phyloP scores from a whole-genome alignment of 2,113 vertebrate species.

The Phalacrocorax brasilianus region DNA sequence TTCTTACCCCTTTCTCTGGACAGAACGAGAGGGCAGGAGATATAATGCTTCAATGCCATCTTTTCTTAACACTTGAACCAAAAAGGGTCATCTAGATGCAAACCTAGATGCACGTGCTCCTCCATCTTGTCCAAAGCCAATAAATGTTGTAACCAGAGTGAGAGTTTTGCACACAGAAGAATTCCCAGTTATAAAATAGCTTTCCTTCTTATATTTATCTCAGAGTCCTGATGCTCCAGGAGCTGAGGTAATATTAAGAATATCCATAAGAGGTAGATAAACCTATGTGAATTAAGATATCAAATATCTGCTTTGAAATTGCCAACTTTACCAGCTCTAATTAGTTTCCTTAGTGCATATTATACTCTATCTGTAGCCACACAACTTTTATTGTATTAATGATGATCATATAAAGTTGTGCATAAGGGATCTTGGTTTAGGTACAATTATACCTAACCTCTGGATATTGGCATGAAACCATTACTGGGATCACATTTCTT shows the following conservation, averaged over 20 bases:
- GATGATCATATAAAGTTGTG: neutral
- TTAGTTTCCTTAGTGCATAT: neutral
- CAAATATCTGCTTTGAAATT: neutral
- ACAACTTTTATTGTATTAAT: neutral
- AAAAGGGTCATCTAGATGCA: rapidly evolving
- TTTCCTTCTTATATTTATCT: neutral
- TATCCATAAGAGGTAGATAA: neutral
- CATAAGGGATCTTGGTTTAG: neutral
- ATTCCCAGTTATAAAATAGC: neutral
- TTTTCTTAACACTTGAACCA: neutral
- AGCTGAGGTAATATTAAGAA: neutral
- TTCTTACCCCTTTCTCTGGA: neutral
- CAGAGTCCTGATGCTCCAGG: neutral
- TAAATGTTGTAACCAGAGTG: neutral
- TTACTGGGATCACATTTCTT: neutral
- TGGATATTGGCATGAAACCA: neutral
- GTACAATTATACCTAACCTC: neutral
- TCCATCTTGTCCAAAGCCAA: neutral
- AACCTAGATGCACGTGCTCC: neutral
- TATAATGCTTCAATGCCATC: neutral
- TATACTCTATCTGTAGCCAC: neutral
- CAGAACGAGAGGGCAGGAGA: neutral
- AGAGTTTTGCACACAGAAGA: neutral
- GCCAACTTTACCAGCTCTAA: neutral
- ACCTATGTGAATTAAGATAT: neutral